These are phyloP conservation scores for Gastrophryne carolinensis DNA, from an alignment of 2,797 vertebrate species.

Conservation along the genomic window DNA sequence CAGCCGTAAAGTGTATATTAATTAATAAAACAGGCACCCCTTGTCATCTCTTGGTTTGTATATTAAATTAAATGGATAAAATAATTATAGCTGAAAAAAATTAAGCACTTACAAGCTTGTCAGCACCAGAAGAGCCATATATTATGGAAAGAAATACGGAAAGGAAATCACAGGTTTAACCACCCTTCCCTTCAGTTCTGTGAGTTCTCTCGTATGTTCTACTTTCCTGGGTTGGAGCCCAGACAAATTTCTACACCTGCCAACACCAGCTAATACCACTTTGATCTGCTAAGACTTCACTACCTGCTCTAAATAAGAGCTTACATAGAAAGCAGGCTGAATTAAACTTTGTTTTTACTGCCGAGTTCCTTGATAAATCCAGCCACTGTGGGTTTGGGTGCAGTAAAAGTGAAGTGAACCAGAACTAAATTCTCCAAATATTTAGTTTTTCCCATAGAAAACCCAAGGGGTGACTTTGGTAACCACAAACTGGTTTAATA, in stretches of 20 bases:
- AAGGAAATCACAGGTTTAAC: conserved; percentile 50
- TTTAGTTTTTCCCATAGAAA: neutral
- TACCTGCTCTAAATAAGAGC: conserved; percentile 44
- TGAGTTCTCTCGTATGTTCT: conserved; percentile 33
- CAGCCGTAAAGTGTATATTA: neutral
- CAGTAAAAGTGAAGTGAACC: conserved; percentile 17
- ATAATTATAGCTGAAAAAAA: conserved; percentile 49
- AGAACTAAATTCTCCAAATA: neutral
- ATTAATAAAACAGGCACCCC: conserved; percentile 41
- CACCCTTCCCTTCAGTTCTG: conserved; percentile 35
- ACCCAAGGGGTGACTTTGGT: neutral
- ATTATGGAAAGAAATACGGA: conserved; percentile 38
- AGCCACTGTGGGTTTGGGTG: neutral
- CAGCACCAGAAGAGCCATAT: conserved; percentile 43
- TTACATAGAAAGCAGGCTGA: conserved; percentile 25
- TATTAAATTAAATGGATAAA: conserved; percentile 51
- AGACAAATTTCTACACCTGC: conserved; percentile 48
- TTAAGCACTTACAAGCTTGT: conserved; percentile 50
- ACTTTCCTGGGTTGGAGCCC: conserved; percentile 52
- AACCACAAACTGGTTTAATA: neutral
- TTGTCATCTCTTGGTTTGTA: conserved; percentile 37
- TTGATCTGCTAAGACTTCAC: conserved; percentile 47
- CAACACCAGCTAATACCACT: conserved; percentile 48
- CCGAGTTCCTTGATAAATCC: neutral
- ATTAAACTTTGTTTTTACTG: conserved; percentile 15